A percentile compares a stretch with the other conserved stretches of the same genome.
Evolutionary conservation across 2,113 vertebrate genomes (phyloP).

Genomic region (Clarias gariepinus): DNA sequence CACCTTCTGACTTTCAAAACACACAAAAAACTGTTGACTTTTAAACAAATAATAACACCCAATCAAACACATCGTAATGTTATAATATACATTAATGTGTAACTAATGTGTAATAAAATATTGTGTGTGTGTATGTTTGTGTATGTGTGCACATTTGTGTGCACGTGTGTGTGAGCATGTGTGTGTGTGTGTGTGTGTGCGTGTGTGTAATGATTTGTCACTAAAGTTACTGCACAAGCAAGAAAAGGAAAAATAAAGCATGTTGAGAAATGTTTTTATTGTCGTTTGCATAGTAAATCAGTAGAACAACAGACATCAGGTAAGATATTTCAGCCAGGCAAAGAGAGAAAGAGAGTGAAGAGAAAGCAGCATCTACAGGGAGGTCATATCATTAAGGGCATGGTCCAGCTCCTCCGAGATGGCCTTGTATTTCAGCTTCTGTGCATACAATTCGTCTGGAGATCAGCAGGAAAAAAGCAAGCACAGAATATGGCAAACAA

Average conservation of each 20-base stretch:
- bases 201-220: neutral
- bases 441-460: conserved; percentile 87
- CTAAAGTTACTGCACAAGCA: neutral
- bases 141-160: neutral
- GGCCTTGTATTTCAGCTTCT: conserved; percentile 95
- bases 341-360: conserved; percentile 31
- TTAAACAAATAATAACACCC: neutral
- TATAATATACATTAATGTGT: neutral
- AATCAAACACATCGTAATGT: neutral
- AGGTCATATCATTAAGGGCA: conserved; percentile 90
- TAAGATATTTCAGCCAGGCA: conserved; percentile 31
- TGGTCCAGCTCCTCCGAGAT: conserved; percentile 92
- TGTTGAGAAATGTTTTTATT: conserved; percentile 53
- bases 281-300: neutral
- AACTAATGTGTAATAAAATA: neutral
- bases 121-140: neutral
- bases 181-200: neutral
- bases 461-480: conserved; percentile 61
- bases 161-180: neutral
- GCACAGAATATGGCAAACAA: conserved; percentile 59
- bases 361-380: conserved; percentile 71
- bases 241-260: conserved; percentile 19
- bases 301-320: neutral
- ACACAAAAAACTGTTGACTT: neutral
- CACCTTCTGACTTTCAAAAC: conserved; percentile 35